Evolutionary conservation across 2,888 invertebrate genomes (phyloP).

Genomic region (Perithous albicinctus): DNA sequence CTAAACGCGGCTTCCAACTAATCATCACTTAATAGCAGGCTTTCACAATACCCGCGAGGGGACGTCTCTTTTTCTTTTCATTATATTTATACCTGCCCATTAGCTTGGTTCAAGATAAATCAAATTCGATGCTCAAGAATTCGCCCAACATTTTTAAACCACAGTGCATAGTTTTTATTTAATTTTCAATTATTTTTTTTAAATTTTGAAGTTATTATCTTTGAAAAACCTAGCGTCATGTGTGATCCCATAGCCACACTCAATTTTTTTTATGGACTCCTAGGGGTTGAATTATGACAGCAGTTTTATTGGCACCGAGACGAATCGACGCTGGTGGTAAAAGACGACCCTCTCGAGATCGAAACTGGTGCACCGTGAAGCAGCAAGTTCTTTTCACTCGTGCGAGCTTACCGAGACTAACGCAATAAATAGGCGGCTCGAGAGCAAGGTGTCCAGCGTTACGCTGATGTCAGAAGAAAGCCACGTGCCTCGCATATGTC

Average conservation of each 20-base stretch:
- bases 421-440: constrained; percentile 49
- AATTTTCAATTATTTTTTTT: no score
- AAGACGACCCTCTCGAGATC: constrained; percentile 32
- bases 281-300: constrained; percentile 58
- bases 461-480: constrained; percentile 42
- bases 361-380: constrained; percentile 63
- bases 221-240: neutral
- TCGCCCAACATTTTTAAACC: neutral
- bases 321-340: constrained; percentile 23
- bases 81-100: neutral
- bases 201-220: constrained; percentile 13
- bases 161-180: neutral
- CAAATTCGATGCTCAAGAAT: constrained; percentile 6
- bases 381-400: constrained; percentile 61
- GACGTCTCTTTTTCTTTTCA: constrained; percentile 32
- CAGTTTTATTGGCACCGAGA: constrained; percentile 50
- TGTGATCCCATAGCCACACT: neutral
- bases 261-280: constrained; percentile 22
- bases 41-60: neutral
- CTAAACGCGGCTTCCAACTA: constrained; percentile 12
- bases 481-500: constrained; percentile 67
- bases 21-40: constrained; percentile 35
- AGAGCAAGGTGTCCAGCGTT: constrained; percentile 58
- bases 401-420: constrained; percentile 55
- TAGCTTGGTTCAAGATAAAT: constrained; percentile 31